Conservation (phyloP, 2,113 vertebrate genomes). For the Sialia sialis region DNA sequence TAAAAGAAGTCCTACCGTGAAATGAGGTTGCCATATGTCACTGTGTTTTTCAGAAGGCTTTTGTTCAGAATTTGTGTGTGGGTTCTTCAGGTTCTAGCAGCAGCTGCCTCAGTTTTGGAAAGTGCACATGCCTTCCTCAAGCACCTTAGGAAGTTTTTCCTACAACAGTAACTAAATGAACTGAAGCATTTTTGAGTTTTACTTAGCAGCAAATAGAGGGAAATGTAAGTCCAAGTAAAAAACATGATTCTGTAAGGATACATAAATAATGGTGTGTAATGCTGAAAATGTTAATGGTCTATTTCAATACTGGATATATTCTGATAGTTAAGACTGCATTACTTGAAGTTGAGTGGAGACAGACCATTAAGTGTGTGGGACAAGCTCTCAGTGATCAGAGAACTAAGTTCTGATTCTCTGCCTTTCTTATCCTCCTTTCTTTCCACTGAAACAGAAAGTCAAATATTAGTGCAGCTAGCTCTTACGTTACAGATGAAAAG, state of each 20-base stretch:
- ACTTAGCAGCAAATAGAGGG: neutral
- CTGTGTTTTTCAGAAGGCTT: neutral
- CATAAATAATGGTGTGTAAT: neutral
- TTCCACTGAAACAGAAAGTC: constrained; percentile 42
- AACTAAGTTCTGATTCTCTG: neutral
- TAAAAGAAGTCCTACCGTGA: neutral
- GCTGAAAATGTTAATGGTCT: neutral
- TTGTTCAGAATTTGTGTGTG: neutral
- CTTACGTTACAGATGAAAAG: constrained; percentile 31
- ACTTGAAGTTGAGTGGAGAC: neutral
- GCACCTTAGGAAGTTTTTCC: neutral
- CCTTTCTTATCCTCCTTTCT: constrained; percentile 8
- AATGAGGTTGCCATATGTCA: neutral
- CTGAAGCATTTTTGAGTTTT: neutral
- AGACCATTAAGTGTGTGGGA: neutral
- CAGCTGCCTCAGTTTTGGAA: neutral
- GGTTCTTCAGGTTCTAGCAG: neutral
- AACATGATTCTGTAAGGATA: neutral
- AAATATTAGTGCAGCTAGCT: constrained; percentile 49
- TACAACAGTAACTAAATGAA: neutral
- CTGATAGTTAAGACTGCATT: neutral
- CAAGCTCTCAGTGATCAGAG: neutral
- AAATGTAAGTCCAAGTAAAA: neutral
- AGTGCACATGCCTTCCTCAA: neutral
- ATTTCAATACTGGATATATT: neutral